Conservation (phyloP, 2,113 vertebrate species). For the Lipotes vexillifer region DNA sequence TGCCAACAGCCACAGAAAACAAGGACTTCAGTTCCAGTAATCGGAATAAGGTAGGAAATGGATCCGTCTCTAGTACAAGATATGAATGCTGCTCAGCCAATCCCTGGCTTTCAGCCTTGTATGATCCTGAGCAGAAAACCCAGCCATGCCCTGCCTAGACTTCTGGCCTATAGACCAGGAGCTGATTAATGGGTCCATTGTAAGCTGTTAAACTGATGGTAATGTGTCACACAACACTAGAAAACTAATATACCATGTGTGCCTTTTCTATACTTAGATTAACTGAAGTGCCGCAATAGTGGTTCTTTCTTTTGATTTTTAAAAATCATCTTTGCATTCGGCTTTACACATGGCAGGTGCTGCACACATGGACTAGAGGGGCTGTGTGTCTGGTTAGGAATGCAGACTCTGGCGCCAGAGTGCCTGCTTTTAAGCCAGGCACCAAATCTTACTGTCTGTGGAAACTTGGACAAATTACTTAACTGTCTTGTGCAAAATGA, state of each 20-base stretch:
- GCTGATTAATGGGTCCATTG: too few species aligned
- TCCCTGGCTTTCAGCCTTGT: neutral
- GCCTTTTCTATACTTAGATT: neutral
- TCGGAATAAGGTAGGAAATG: neutral
- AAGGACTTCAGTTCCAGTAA: neutral
- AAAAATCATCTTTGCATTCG: neutral
- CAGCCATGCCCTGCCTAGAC: fast-evolving
- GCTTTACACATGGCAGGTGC: neutral
- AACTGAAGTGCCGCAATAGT: neutral
- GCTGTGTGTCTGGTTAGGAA: neutral
- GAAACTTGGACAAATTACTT: neutral
- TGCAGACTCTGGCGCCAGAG: neutral
- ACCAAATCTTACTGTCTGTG: neutral
- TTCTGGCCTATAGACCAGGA: neutral
- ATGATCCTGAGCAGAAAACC: neutral
- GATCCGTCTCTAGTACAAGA: neutral
- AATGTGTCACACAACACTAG: neutral
- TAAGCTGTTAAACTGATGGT: neutral
- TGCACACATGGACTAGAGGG: too few species aligned
- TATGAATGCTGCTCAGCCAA: fast-evolving
- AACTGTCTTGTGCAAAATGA: neutral
- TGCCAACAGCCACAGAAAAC: neutral
- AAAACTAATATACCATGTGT: fast-evolving
- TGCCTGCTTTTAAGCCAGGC: neutral
- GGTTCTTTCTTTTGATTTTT: neutral